These are phyloP conservation scores for Catharus fuscescens DNA, from an alignment of 2,113 vertebrate species.

Conservation along the genomic window DNA sequence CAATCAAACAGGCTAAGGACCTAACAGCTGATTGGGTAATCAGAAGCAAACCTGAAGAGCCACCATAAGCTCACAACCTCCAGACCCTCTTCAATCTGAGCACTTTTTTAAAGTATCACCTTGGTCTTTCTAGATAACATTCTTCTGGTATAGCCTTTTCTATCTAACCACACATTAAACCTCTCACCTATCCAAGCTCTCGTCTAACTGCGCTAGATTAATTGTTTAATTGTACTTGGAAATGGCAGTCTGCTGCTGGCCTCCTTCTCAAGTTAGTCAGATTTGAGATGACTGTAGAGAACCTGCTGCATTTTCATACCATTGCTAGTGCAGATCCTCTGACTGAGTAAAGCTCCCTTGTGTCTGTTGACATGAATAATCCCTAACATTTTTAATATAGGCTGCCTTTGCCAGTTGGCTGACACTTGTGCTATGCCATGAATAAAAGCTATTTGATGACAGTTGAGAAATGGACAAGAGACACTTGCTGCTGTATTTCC, in stretches of 20 bases:
- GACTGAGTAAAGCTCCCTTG: constrained; percentile 34
- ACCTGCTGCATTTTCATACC: constrained; percentile 26
- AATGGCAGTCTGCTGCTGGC: constrained; percentile 1
- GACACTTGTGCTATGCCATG: constrained; percentile 62
- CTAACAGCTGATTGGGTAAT: background rate
- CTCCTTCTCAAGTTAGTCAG: constrained; percentile 31
- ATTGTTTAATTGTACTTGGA: background rate
- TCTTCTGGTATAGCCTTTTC: background rate
- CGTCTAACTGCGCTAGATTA: accelerated
- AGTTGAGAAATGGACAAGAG: constrained; percentile 44
- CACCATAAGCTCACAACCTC: background rate
- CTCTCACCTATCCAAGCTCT: background rate
- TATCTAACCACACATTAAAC: background rate
- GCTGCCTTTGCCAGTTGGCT: constrained; percentile 62
- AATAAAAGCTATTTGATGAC: constrained; percentile 67
- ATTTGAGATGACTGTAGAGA: constrained; percentile 8
- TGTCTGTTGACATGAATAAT: constrained; percentile 68
- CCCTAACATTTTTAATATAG: constrained; percentile 50
- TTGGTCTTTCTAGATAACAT: background rate
- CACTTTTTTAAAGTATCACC: background rate
- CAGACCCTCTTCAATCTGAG: background rate
- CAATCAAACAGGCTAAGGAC: background rate
- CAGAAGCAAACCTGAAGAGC: background rate
- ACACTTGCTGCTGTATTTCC: constrained; percentile 37
- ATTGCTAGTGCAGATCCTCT: background rate